Evolutionary conservation across 2,113 vertebrate species (phyloP).

Genomic region (Illadopsis cleaveri): DNA sequence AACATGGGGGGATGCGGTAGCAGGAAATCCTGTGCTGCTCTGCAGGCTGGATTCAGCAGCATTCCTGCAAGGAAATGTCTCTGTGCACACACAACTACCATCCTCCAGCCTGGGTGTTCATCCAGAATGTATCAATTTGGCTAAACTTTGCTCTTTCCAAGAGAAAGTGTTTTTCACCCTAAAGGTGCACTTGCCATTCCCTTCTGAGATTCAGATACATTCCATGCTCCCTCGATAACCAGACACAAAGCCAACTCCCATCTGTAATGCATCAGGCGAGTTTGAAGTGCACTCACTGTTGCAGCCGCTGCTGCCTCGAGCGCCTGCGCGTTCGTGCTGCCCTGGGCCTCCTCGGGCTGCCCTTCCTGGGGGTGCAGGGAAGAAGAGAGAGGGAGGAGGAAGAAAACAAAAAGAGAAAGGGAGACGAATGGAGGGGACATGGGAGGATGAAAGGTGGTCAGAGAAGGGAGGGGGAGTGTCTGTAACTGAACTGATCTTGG

Average conservation of each 20-base stretch:
- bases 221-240: constrained; percentile 22
- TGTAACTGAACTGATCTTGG: constrained; percentile 73
- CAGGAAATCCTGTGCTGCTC: constrained; percentile 9
- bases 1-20: background rate
- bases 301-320: constrained; percentile 80
- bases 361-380: constrained; percentile 78
- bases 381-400: constrained; percentile 68
- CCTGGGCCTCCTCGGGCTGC: constrained; percentile 76
- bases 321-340: constrained; percentile 75
- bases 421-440: constrained; percentile 73
- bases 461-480: constrained; percentile 77
- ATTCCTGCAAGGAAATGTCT: constrained; percentile 2
- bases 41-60: constrained; percentile 19
- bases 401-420: constrained; percentile 67
- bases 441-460: constrained; percentile 76
- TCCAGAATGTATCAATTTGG: constrained; percentile 37
- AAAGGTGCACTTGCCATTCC: constrained; percentile 37
- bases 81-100: background rate
- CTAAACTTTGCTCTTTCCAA: constrained; percentile 68
- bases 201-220: constrained; percentile 45
- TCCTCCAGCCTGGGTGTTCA: constrained; percentile 14
- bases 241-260: constrained; percentile 22
- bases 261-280: constrained; percentile 31
- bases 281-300: constrained; percentile 78
- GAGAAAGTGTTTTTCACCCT: constrained; percentile 59